A percentile compares a stretch with the other conserved stretches of the same genome.
Evolutionary conservation across 35 echinoderm and acorn worm species (phyloP).

Genomic region (Heliocidaris erythrogramma): DNA sequence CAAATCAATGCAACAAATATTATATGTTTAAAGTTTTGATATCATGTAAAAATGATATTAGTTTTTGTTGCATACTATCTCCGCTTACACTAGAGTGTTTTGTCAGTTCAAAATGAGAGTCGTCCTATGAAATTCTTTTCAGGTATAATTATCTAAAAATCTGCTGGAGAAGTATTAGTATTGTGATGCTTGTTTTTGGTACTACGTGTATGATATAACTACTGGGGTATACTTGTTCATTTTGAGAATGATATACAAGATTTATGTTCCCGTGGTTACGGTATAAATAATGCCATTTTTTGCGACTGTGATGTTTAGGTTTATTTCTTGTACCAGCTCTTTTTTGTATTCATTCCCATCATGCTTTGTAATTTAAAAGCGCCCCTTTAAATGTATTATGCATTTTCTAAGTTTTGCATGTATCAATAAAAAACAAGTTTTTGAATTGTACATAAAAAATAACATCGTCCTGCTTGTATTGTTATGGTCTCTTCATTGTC

Average conservation of each 20-base stretch:
- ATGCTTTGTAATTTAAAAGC: slow-evolving; percentile 19
- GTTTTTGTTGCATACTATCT: background rate
- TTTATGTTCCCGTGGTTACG: background rate
- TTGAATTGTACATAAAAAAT: slow-evolving; percentile 27
- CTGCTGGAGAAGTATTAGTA: no score
- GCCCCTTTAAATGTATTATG: slow-evolving; percentile 9
- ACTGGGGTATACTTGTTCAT: background rate
- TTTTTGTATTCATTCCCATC: background rate
- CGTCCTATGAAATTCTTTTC: background rate
- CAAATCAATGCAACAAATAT: background rate
- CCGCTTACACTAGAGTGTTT: background rate
- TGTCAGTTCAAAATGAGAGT: background rate
- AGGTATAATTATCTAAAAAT: no score
- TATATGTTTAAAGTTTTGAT: no score
- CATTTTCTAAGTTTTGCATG: slow-evolving; percentile 45
- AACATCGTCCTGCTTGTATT: background rate
- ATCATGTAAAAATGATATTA: background rate
- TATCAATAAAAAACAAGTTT: slow-evolving; percentile 36
- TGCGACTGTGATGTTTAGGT: background rate
- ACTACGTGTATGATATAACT: background rate
- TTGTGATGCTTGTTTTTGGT: no score
- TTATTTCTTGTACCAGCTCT: slow-evolving; percentile 8
- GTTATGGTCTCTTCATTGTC: background rate
- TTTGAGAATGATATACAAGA: background rate
- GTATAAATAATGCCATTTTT: background rate